Evolutionary conservation across 2,113 vertebrate species (phyloP).

Genomic region (Lates calcarifer): DNA sequence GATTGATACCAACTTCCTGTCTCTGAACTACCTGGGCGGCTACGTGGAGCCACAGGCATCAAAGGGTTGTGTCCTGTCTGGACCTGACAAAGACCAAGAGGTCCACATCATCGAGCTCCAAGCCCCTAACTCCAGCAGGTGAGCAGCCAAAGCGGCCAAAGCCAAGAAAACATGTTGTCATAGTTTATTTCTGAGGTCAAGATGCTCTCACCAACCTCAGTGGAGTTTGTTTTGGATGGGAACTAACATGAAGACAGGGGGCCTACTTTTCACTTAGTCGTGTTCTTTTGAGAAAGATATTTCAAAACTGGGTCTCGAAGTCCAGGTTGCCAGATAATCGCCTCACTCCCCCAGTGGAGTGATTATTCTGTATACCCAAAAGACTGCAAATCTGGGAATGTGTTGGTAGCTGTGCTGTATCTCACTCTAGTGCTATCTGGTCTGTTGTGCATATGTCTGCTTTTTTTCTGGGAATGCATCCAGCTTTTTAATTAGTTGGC

Average conservation of each 20-base stretch:
- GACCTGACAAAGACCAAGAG: slow-evolving; percentile 84
- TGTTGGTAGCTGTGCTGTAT: slow-evolving; percentile 77
- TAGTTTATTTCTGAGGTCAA: slow-evolving; percentile 56
- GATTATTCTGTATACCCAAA: slow-evolving; percentile 56
- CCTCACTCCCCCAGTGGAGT: slow-evolving; percentile 50
- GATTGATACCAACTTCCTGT: slow-evolving; percentile 95
- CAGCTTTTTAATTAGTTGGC: slow-evolving; percentile 95
- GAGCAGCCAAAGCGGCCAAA: slow-evolving; percentile 51
- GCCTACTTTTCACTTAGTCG: slow-evolving; percentile 36
- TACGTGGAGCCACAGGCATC: slow-evolving; percentile 91
- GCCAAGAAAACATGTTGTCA: slow-evolving; percentile 42
- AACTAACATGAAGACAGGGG: slow-evolving; percentile 25
- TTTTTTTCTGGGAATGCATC: slow-evolving; percentile 85
- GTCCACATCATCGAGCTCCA: slow-evolving; percentile 96
- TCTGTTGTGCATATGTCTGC: slow-evolving; percentile 89
- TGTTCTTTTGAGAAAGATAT: slow-evolving; percentile 57
- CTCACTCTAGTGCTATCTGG: slow-evolving; percentile 75
- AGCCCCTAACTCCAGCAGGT: slow-evolving; percentile 96
- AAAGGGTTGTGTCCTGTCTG: slow-evolving; percentile 89
- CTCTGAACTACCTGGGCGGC: slow-evolving; percentile 95
- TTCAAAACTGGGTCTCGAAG: slow-evolving; percentile 46
- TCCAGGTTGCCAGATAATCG: slow-evolving; percentile 57
- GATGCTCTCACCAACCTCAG: slow-evolving; percentile 49
- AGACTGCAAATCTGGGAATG: slow-evolving; percentile 51
- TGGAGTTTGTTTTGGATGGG: slow-evolving; percentile 65